Conservation (phyloP, 2,113 vertebrate genomes). For the Reinhardtius hippoglossoides region DNA sequence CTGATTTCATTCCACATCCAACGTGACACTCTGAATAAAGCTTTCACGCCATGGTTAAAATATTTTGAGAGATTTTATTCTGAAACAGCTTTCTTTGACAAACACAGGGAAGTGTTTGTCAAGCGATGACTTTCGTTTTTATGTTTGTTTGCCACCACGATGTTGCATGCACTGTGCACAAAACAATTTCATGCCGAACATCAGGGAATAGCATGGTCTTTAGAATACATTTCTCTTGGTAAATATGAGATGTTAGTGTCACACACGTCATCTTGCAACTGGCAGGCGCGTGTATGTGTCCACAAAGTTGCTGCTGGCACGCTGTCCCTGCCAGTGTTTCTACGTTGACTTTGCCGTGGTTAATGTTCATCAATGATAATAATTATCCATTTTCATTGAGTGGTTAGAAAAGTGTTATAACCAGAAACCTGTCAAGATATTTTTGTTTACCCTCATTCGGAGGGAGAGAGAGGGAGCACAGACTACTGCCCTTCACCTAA, state of each 20-base stretch:
- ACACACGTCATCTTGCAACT: not conserved
- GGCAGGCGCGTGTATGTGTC: no score
- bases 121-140: not conserved
- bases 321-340: not conserved
- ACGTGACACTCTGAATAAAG: not conserved
- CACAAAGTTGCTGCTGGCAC: no score
- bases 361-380: no score
- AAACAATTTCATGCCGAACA: not conserved
- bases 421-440: not conserved
- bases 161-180: not conserved
- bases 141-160: not conserved
- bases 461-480: no score
- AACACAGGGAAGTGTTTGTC: not conserved
- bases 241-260: not conserved
- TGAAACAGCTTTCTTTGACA: not conserved
- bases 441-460: no score
- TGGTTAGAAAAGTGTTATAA: not conserved
- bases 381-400: not conserved
- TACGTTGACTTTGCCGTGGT: not conserved
- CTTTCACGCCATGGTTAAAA: not conserved
- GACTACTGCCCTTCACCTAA: no score
- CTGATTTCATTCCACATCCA: not conserved
- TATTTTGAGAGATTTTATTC: not conserved
- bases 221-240: not conserved
- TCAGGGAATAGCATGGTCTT: not conserved